These are phyloP conservation scores for Anolis sagrei DNA, from an alignment of 2,113 vertebrate genomes.

Conservation along the genomic window DNA sequence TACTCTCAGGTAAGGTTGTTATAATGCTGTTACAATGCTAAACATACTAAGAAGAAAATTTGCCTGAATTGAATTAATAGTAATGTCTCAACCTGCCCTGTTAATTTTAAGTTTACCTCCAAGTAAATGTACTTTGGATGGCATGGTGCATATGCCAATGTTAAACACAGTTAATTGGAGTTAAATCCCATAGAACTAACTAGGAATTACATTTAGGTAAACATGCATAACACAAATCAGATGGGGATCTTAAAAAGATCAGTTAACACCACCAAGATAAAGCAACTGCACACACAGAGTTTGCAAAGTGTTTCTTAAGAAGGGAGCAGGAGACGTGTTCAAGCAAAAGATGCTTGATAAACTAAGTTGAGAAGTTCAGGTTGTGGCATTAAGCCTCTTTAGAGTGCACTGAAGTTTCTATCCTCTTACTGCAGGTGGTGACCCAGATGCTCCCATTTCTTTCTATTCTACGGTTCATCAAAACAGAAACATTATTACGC, in stretches of 20 bases:
- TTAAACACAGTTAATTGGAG: background rate
- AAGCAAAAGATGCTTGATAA: background rate
- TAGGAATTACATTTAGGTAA: background rate
- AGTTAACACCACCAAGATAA: background rate
- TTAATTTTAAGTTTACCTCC: background rate
- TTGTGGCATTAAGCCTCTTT: background rate
- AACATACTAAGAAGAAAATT: too few relatives aligned
- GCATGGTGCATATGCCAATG: background rate
- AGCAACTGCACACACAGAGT: background rate
- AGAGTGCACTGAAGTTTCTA: slow-evolving; percentile 6
- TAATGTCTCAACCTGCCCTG: too few relatives aligned
- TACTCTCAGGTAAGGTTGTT: background rate
- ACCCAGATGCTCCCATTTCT: slow-evolving; percentile 9
- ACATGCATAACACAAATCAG: background rate
- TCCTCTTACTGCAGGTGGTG: background rate
- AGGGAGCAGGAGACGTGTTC: background rate
- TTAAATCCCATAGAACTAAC: background rate
- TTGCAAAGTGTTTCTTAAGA: background rate
- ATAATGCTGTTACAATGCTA: too few relatives aligned
- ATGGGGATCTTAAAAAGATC: background rate
- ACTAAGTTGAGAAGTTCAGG: background rate
- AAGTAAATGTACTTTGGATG: background rate
- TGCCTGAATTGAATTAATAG: background rate
- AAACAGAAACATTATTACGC: slow-evolving; percentile 8
- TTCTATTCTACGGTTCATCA: background rate